A percentile compares a stretch with the other conserved stretches of the same genome.
phyloP scores from a whole-genome alignment of 2,113 vertebrate species.

The Formicarius rufipectus region DNA sequence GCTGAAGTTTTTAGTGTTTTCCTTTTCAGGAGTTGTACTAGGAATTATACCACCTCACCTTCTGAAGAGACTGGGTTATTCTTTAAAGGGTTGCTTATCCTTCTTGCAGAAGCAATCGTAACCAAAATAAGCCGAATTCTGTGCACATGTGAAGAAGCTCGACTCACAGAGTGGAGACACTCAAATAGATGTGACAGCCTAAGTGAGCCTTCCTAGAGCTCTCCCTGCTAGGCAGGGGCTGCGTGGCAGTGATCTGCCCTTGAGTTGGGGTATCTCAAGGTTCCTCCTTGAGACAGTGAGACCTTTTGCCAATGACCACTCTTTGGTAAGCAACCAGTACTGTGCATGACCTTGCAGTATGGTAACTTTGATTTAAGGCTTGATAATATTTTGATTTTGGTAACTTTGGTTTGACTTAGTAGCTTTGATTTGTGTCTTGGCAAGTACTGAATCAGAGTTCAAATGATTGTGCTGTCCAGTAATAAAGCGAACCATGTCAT shows the following conservation, averaged over 20 bases:
- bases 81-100: neutral
- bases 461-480: neutral
- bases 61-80: neutral
- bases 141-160: neutral
- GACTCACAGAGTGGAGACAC: neutral
- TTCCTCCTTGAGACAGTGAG: neutral
- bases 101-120: neutral
- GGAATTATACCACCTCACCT: neutral
- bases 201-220: neutral
- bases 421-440: neutral
- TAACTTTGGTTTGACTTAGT: neutral
- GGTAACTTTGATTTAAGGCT: neutral
- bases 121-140: neutral
- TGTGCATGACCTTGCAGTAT: neutral
- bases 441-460: neutral
- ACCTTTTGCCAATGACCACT: neutral
- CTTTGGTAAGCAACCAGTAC: neutral
- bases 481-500: neutral
- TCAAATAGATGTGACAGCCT: neutral
- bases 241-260: neutral
- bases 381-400: neutral
- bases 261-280: neutral
- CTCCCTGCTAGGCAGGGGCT: neutral
- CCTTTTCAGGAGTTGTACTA: neutral
- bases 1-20: neutral